phyloP scores from a whole-genome alignment of 1,140 invertebrate species.

The Orius insidiosus region DNA sequence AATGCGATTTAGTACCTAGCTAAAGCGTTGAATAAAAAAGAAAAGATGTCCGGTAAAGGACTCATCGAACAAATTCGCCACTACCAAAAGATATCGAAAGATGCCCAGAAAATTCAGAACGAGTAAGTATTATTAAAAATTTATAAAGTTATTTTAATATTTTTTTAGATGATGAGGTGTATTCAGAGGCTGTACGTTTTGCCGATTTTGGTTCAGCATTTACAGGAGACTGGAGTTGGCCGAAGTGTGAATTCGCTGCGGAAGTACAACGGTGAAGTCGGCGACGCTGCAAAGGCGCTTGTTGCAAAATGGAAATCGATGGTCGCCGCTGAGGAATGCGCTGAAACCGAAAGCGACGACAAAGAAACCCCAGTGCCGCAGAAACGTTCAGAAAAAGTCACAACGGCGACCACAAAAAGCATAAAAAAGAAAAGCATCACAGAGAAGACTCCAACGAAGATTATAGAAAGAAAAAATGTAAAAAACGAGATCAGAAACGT shows the following conservation, averaged over 20 bases:
- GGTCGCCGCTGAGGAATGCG: constrained; percentile 41
- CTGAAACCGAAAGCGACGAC: neutral
- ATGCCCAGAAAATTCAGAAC: constrained; percentile 18
- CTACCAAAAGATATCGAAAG: constrained; percentile 20
- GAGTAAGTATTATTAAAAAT: constrained; percentile 15
- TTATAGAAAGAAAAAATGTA: constrained; percentile 13
- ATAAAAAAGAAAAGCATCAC: constrained; percentile 18
- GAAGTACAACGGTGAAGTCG: constrained; percentile 61
- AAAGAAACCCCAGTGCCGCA: constrained; percentile 6
- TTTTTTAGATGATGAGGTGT: constrained; percentile 52
- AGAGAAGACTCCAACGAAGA: constrained; percentile 19
- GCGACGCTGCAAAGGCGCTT: constrained; percentile 52
- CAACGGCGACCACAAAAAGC: constrained; percentile 7
- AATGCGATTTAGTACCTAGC: too few relatives aligned
- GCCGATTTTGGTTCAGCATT: constrained; percentile 35
- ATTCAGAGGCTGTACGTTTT: constrained; percentile 38
- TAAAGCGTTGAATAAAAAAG: too few relatives aligned
- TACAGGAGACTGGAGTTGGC: constrained; percentile 73
- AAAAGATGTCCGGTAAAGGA: constrained; percentile 17
- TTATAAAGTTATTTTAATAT: neutral
- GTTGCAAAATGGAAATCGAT: constrained; percentile 83
- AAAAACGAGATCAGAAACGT: constrained; percentile 4
- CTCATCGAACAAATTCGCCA: constrained; percentile 18
- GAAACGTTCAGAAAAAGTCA: constrained; percentile 17
- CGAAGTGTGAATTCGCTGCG: constrained; percentile 68